Conservation (phyloP, 2,888 invertebrate genomes). For the Dryadula phaetusa region DNA sequence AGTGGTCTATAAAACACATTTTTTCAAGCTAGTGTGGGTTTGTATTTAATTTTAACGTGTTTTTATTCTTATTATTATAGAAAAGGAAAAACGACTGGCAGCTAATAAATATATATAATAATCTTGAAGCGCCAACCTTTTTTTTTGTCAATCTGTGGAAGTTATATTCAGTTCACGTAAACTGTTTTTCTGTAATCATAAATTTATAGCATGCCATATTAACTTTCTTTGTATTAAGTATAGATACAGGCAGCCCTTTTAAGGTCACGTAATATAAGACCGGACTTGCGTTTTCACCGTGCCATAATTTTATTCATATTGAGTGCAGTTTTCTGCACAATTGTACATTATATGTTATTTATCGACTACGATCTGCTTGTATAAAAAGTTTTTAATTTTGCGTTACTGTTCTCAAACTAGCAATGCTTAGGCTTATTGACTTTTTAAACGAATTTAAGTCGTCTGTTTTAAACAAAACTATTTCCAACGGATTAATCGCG, state of each 20-base stretch:
- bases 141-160: slow-evolving; percentile 23
- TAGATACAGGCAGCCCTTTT: slow-evolving; percentile 41
- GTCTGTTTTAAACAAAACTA: too few relatives aligned
- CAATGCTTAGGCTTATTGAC: background rate
- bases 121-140: slow-evolving; percentile 7
- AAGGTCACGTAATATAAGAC: slow-evolving; percentile 44
- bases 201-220: slow-evolving; percentile 43
- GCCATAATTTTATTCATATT: slow-evolving; percentile 44
- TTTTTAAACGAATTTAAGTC: background rate
- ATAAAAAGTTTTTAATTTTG: slow-evolving; percentile 16
- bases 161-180: slow-evolving; percentile 13
- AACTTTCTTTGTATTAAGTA: slow-evolving; percentile 45
- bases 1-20: background rate
- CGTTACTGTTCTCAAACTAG: background rate
- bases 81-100: background rate
- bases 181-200: slow-evolving; percentile 35
- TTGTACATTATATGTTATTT: slow-evolving; percentile 32
- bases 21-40: too few relatives aligned
- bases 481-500: too few relatives aligned
- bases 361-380: slow-evolving; percentile 24
- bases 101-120: slow-evolving; percentile 20
- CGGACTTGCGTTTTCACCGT: slow-evolving; percentile 42
- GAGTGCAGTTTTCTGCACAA: slow-evolving; percentile 38
- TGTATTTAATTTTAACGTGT: background rate
- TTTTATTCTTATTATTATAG: background rate